Evolutionary conservation across 2,113 vertebrate genomes (phyloP), one percentile per base, ranked within the genome.

Genomic region (Rhinolophus sinicus): DNA sequence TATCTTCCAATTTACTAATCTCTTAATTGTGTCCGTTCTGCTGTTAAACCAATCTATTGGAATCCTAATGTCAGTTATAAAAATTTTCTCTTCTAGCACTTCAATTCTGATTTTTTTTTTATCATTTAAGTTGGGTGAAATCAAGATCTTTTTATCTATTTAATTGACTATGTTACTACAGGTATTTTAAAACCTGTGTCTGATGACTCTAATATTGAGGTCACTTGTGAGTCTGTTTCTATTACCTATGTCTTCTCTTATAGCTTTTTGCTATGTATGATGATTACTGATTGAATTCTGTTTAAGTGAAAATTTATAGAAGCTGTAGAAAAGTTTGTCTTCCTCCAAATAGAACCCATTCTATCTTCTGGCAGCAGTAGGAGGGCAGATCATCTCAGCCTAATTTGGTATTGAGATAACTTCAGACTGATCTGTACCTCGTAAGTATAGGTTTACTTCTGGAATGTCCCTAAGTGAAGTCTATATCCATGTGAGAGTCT

Each of bases 151-250:
- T 65, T 3, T 54, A 70, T 70, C 6, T 73, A 73, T 83, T 93
- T 83, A 78, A 67, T 30, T 78, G 26, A 72, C 33, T 65, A 33
- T 11, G 69, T 80, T 89, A 52, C 26, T 90, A 70, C 3, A 50
- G 21, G 15, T 90, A 50, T 72, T 62, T 92, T 92, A 72, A 85
- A 76, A 70, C 8, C 40, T 54, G 16, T 62, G 2, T 84, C 38
- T 92, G 28, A 26, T 7, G 26, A 40, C 6, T 91, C 13, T 30
- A 92, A 7, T 33, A 70, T 4, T 14, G 19, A 30, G 3, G 12
- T 50, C 58, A 91, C 40, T 73, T 76, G 14, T 77, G 30, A 15
- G 18, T 93, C 70, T 85, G 19, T 80, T 96, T 76, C 65, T 95
- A 5, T 47, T 95, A 22, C 69, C 16, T 91, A 8, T 58, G 26